Evolutionary conservation across 1,140 invertebrate genomes (phyloP), one percentile per base, ranked within the genome.

Genomic region (Bursaphelenchus mucronatus): DNA sequence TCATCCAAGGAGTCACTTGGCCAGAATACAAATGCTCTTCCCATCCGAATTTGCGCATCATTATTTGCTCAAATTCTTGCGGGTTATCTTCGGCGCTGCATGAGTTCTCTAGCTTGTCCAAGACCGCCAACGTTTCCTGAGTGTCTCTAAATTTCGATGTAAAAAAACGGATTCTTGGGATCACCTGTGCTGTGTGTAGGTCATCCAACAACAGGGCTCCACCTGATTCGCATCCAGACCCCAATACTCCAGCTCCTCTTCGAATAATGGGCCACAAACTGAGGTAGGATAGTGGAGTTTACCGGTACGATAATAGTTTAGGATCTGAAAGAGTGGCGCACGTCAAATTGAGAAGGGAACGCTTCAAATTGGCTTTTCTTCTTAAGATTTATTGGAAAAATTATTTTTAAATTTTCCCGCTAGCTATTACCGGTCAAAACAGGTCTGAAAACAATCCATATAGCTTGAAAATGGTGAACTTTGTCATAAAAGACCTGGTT

Each of bases 131-230:
- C 13, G 94, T 97, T 84, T 93, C 92, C 88, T 92, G 92, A 51
- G 94, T 80, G 51, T 80, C 79, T 41, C 76, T 70, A 50, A 56
- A 68, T 45, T 66, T n/a, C 15, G 30, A 5, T 3, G 30, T 1
- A 3, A 30, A 30, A 30, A 30, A 3, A 30, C 30, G 30, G 15
- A 45, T 15, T 8, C 15, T 47, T 43, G n/a, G n/a, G n/a, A n/a
- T 64, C 9, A 57, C 50, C 64, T 57, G 51, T 67, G 67, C 41
- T 75, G 64, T 15, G 71, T 74, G 90, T 93, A 94, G 3, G 90
- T 93, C 83, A 91, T 93, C 91, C 90, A 93, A 82, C 95, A 98
- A 83, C 95, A 97, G 0, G 94, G 94, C 82, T 98, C 95, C 63
- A 92, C 87, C 82, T 87, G 90, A 84, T 92, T 94, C 50, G 91